These are phyloP conservation scores for Heterodera carotae DNA, from an alignment of 1,140 invertebrate species.

Conservation along the genomic window DNA sequence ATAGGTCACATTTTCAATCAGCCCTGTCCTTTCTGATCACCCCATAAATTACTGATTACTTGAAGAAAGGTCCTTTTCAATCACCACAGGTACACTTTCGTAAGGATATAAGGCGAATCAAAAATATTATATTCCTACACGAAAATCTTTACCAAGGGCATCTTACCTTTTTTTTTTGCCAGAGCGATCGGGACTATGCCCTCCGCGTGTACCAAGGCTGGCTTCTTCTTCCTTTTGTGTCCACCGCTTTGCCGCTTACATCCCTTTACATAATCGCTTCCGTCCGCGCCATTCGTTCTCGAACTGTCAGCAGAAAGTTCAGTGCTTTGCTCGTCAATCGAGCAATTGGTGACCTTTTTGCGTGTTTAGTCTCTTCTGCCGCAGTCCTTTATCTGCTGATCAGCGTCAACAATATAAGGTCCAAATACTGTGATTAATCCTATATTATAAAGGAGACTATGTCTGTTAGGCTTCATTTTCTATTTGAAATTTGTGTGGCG, in stretches of 20 bases:
- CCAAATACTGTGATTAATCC: too few relatives aligned
- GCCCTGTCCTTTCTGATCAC: too few relatives aligned
- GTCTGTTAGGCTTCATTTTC: too few relatives aligned
- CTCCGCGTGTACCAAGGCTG: slow-evolving; percentile 49
- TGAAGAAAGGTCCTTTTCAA: too few relatives aligned
- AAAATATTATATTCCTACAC: too few relatives aligned
- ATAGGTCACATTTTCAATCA: too few relatives aligned
- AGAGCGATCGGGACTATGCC: slow-evolving; percentile 11
- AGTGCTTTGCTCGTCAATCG: slow-evolving; percentile 53
- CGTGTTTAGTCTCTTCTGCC: neutral
- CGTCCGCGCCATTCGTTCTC: slow-evolving; percentile 46
- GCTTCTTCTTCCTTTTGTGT: slow-evolving; percentile 45
- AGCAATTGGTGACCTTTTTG: slow-evolving; percentile 48
- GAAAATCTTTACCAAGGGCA: too few relatives aligned
- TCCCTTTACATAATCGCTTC: slow-evolving; percentile 48
- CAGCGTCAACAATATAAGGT: neutral
- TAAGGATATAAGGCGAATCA: too few relatives aligned
- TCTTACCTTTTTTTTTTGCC: neutral
- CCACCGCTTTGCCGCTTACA: slow-evolving; percentile 43
- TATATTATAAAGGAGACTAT: too few relatives aligned
- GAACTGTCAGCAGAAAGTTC: slow-evolving; percentile 51
- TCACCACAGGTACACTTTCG: too few relatives aligned
- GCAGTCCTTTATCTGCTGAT: slow-evolving; percentile 14
- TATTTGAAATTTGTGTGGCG: too few relatives aligned
- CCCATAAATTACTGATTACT: too few relatives aligned